Base-by-base conservation (phyloP, 2,113 vertebrate species). In the Takifugu flavidus region DNA sequence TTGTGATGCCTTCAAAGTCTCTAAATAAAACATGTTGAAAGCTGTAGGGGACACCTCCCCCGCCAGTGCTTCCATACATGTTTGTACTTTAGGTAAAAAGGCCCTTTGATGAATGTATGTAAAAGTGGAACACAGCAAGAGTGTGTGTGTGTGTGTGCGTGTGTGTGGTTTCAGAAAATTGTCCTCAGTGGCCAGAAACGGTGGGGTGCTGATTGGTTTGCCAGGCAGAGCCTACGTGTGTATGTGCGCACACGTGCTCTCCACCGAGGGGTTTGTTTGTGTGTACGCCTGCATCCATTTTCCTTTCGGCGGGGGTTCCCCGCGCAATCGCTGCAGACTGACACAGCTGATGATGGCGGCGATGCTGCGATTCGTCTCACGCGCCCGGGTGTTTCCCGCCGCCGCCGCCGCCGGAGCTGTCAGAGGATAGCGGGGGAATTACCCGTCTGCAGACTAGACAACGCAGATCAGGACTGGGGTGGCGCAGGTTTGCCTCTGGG, bases 1-100 rank as follows among this genome's bases (percentile, higher is more conserved):
- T 86, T 86, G 74, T 80, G 72, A 85, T 78, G 34, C 77, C 72
- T 76, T 80, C 57, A 61, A 61, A 70, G 79, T 67, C 65, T 63
- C 82, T 86, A 72, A 87, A 85, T 88, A 87, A 88, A 89, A 87
- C 59, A 89, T 85, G 77, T 78, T 53, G 58, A 56, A 56, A 78
- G 72, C 70, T n/a, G 82, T 63, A 73, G 79, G 79, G 85, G 20
- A 20, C 20, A 87, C 52, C 53, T 68, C 76, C 70, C 8, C 34
- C 34, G 11, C 34, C 34, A 39, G 54, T 83, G 83, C 53, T 56
- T 79, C 75, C 74, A 43, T 69, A 78, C 54, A 73, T 42, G 65
- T 60, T 13, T 20, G 65, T 25, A 46, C 65, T 78, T 59, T 46
- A 54, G 74, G 60, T 44, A 45, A 70, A 73, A 53, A 29, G 73